Percentiles rank a stretch among this genome's conserved stretches.
phyloP scores from a whole-genome alignment of 2,113 vertebrate species.

The Eupsittula cactorum region DNA sequence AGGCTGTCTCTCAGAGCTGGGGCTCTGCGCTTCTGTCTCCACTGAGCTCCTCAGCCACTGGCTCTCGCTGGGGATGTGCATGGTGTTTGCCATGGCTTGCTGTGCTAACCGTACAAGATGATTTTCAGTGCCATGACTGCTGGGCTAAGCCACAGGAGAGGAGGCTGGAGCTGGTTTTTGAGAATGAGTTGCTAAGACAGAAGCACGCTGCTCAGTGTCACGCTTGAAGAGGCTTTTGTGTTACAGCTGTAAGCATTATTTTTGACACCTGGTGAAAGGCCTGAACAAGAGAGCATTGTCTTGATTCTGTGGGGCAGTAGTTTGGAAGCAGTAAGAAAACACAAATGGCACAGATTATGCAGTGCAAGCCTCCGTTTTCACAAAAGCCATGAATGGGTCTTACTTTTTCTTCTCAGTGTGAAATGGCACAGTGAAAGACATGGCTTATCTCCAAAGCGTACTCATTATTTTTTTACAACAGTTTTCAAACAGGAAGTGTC shows the following conservation, averaged over 20 bases:
- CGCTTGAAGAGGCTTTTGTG: accelerated
- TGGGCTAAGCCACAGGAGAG: neutral
- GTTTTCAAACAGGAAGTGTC: constrained; percentile 13
- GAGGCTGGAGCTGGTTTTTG: neutral
- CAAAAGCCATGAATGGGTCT: neutral
- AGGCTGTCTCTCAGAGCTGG: neutral
- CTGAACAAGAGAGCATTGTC: neutral
- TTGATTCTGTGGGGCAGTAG: neutral
- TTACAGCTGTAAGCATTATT: neutral
- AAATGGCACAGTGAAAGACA: neutral
- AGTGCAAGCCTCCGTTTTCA: neutral
- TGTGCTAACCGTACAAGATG: neutral
- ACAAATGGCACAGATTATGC: neutral
- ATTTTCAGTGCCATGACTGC: accelerated
- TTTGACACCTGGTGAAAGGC: neutral
- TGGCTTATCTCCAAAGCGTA: neutral
- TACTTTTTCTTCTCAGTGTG: neutral
- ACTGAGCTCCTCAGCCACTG: neutral
- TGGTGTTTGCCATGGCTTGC: neutral
- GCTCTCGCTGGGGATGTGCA: neutral
- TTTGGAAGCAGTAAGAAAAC: neutral
- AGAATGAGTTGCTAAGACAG: neutral
- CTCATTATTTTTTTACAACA: neutral
- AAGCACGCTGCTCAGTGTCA: neutral
- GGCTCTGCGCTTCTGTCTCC: neutral